Evolutionary conservation across 92 coral and sea anemone species (phyloP).

Genomic region (Galaxea fascicularis): DNA sequence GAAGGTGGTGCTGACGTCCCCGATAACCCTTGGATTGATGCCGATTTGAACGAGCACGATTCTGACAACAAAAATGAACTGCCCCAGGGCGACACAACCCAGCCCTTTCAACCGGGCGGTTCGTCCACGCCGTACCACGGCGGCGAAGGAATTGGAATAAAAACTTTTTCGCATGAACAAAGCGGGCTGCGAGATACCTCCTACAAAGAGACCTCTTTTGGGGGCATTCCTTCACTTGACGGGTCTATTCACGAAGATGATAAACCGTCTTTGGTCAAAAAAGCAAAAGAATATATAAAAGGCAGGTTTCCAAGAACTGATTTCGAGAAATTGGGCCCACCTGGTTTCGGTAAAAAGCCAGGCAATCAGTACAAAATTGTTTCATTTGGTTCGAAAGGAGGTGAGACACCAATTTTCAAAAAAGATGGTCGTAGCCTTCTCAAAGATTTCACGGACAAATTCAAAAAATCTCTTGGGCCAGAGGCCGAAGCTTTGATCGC

Average conservation of each 20-base stretch:
- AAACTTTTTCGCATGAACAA: no score
- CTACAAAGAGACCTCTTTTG: background rate
- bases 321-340: slow-evolving; percentile 10
- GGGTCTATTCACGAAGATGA: background rate
- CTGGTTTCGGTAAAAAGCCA: slow-evolving; percentile 1
- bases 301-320: background rate
- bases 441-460: background rate
- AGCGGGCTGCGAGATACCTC: no score
- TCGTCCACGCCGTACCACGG: no score
- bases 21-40: no score
- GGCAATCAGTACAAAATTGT: background rate
- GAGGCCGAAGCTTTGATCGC: background rate
- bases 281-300: background rate
- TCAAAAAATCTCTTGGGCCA: background rate
- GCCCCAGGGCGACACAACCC: no score
- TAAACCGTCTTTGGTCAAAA: background rate
- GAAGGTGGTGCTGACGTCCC: no score
- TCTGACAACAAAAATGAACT: no score
- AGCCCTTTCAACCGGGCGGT: no score
- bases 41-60: no score
- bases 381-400: background rate
- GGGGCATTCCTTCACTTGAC: background rate
- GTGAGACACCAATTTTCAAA: background rate
- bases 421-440: background rate
- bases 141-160: no score